These are phyloP conservation scores for Agrochola circellaris DNA, from an alignment of 2,888 invertebrate species.

Conservation along the genomic window DNA sequence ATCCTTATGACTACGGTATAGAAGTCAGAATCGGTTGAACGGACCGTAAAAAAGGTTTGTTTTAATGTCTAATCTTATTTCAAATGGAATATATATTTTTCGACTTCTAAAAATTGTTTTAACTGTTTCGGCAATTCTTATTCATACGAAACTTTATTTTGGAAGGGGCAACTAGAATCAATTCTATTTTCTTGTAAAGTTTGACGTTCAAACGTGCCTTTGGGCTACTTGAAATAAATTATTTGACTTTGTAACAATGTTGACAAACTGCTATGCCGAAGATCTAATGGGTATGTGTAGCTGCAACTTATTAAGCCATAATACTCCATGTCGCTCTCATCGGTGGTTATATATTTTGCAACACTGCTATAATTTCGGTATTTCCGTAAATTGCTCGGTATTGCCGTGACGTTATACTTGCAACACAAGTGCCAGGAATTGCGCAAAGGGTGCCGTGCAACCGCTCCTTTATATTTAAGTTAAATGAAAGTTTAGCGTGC, in stretches of 20 bases:
- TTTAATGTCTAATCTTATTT: too few species aligned
- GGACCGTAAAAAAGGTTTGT: too few species aligned
- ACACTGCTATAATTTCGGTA: background rate
- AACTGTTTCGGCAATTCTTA: background rate
- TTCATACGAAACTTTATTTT: background rate
- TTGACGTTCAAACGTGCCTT: background rate
- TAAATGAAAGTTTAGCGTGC: constrained; percentile 41
- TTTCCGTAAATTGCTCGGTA: background rate
- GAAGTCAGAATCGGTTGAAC: too few species aligned
- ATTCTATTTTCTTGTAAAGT: background rate
- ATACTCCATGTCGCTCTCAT: background rate
- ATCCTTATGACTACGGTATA: too few species aligned
- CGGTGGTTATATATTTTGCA: background rate
- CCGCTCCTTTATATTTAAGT: constrained; percentile 31
- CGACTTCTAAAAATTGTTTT: too few species aligned
- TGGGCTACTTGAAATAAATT: background rate
- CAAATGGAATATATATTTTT: too few species aligned
- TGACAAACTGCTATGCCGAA: too few species aligned
- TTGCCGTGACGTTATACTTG: background rate
- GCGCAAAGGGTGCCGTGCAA: background rate
- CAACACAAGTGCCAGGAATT: background rate
- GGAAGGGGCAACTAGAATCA: background rate
- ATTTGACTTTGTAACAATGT: background rate
- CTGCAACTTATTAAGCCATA: background rate
- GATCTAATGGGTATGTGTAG: background rate